These are phyloP conservation scores for Microtus oregoni DNA, from an alignment of 2,113 vertebrate species.

Conservation along the genomic window DNA sequence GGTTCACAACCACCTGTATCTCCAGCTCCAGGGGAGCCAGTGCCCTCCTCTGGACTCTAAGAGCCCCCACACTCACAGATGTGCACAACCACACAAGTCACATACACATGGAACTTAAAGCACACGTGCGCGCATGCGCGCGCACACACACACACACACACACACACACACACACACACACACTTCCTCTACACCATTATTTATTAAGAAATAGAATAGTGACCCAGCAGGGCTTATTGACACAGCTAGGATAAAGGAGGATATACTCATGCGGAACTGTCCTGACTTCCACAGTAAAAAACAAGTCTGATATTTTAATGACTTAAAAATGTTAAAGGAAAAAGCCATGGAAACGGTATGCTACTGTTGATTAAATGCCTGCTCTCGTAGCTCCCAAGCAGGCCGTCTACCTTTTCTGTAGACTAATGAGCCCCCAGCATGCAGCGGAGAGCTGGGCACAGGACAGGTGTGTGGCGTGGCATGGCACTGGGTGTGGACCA, in stretches of 20 bases:
- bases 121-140: rapidly evolving
- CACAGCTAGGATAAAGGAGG: background rate
- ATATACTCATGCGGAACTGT: background rate
- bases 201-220: background rate
- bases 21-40: background rate
- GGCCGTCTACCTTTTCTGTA: background rate
- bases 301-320: background rate
- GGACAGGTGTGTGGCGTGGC: background rate
- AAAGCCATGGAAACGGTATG: background rate
- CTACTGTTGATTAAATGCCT: background rate
- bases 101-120: background rate
- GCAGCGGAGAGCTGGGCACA: background rate
- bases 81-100: background rate
- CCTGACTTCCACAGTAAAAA: background rate
- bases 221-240: background rate
- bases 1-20: background rate
- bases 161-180: background rate
- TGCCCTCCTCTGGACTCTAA: background rate
- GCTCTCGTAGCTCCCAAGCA: background rate
- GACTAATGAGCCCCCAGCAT: background rate
- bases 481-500: no score
- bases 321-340: background rate
- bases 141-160: no score
- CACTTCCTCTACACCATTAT: background rate
- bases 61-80: background rate